Evolutionary conservation across 2,113 vertebrate genomes (phyloP), one percentile per base, ranked within the genome.

Genomic region (Rhinopomastus cyanomelas): DNA sequence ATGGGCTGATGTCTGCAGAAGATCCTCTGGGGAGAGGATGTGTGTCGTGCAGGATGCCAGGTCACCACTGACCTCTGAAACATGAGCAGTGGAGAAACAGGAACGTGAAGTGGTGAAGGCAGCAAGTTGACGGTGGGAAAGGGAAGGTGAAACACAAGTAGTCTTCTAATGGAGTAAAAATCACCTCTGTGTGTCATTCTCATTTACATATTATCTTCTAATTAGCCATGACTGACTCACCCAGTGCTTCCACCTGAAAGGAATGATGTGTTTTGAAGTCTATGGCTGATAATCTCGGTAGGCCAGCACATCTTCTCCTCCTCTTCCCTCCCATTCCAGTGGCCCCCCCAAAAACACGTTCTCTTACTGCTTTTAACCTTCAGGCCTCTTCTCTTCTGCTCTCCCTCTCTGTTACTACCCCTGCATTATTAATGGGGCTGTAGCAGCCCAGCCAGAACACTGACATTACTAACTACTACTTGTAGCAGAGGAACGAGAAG

Each of bases 311-410:
- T 80, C 34, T 77, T 22, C 6, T 88, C 46, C 42, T 44, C 42
- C 46, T 79, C n/a, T 29, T 34, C 16, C 23, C 4, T 85, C 61
- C 71, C 56, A 71, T 93, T 84, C 71, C 75, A 65, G 6, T 88
- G 64, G 17, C 82, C 39, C 89, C 36, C 65, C n/a, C n/a, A n/a
- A 64, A 59, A 87, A 71, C 37, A 37, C 81, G 84, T 78, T 84
- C 76, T 94, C 62, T 87, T 89, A 61, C 3, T 94, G 94, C 95
- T 94, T 97, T 96, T 97, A 97, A 97, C 96, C 97, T 97, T 97
- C 96, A 96, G 94, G 18, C 87, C 89, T 95, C 91, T 88, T 21
- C 60, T 61, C 69, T 94, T 74, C 59, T 20, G 21, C 56, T n/a
- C 89, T 87, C 90, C 39, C 15, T 56, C 85, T 78, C 91, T 75